Conservation (phyloP, 2,113 vertebrate species). For the Scolopax mira region DNA sequence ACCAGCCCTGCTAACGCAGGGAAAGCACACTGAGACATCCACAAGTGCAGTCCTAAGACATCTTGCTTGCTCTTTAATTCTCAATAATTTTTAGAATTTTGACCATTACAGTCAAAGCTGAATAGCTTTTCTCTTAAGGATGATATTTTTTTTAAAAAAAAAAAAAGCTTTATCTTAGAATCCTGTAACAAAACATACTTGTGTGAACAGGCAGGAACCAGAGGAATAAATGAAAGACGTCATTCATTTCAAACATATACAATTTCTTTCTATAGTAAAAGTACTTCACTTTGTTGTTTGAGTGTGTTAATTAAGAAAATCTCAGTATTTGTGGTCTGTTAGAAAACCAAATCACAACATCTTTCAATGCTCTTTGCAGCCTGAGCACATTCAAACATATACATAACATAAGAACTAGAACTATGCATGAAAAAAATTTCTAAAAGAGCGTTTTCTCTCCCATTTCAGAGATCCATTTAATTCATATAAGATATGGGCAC, state of each 20-base stretch:
- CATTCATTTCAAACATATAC: neutral
- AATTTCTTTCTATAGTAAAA: neutral
- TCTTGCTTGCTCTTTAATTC: neutral
- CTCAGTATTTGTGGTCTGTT: neutral
- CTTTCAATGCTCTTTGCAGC: neutral
- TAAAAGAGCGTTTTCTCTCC: neutral
- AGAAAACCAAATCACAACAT: neutral
- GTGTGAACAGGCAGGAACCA: neutral
- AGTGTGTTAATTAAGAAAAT: neutral
- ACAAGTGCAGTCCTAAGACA: neutral
- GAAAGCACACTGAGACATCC: neutral
- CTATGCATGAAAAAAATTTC: neutral
- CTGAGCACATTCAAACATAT: neutral
- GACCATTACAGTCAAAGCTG: neutral
- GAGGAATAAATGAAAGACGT: neutral
- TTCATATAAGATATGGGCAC: neutral
- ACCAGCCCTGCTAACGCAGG: neutral
- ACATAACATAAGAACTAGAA: neutral
- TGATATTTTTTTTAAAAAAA: neutral
- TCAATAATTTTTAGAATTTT: neutral
- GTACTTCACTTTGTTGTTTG: neutral
- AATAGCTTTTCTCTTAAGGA: neutral
- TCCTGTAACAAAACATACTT: neutral
- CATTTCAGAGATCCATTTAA: neutral
- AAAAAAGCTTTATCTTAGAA: neutral